phyloP scores from a whole-genome alignment of 2,888 invertebrate species.

The Drosophila macrospina region DNA sequence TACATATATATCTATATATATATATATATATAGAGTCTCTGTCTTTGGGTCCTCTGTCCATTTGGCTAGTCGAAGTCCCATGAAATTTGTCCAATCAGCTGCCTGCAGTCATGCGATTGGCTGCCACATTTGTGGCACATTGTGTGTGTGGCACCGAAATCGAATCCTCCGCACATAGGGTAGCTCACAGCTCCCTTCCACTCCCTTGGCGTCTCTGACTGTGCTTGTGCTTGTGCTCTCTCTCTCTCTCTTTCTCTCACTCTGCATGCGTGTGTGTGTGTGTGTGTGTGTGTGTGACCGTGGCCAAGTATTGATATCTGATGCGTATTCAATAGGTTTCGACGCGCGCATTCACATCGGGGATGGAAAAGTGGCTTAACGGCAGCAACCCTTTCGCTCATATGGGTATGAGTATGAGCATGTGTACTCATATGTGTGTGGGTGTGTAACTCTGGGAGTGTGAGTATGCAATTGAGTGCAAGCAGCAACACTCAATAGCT shows the following conservation, averaged over 20 bases:
- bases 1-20: slow-evolving; percentile 3
- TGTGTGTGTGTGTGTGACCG: slow-evolving; percentile 18
- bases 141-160: slow-evolving; percentile 79
- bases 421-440: background rate
- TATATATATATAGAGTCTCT: slow-evolving; percentile 3
- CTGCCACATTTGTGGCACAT: slow-evolving; percentile 41
- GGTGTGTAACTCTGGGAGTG: background rate
- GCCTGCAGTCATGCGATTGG: slow-evolving; percentile 78
- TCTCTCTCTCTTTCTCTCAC: slow-evolving; percentile 1
- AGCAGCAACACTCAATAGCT: background rate
- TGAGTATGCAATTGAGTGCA: background rate
- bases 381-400: slow-evolving; percentile 63
- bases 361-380: slow-evolving; percentile 52
- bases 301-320: slow-evolving; percentile 80
- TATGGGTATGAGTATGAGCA: slow-evolving; percentile 15
- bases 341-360: slow-evolving; percentile 71
- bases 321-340: slow-evolving; percentile 82
- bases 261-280: slow-evolving; percentile 15
- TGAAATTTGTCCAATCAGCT: slow-evolving; percentile 81
- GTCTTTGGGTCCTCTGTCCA: slow-evolving; percentile 8
- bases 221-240: background rate
- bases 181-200: slow-evolving; percentile 23
- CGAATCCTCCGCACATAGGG: slow-evolving; percentile 68
- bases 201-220: slow-evolving; percentile 4
- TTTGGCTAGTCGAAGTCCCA: slow-evolving; percentile 42